Evolutionary conservation across 2,113 vertebrate genomes (phyloP).

Genomic region (Chaenocephalus aceratus): DNA sequence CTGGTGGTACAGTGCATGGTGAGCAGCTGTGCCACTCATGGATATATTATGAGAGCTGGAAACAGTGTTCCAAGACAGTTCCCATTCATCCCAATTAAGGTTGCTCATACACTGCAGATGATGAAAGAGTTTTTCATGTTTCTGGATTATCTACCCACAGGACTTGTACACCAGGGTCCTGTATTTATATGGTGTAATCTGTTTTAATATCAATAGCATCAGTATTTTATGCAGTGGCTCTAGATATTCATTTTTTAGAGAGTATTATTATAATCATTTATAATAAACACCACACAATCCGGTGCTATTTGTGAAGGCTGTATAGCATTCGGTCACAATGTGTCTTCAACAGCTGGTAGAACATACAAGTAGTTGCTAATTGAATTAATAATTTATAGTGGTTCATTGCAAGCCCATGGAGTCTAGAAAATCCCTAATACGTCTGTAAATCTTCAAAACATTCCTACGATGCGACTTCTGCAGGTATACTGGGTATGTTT

Average conservation of each 20-base stretch:
- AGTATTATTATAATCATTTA: neutral
- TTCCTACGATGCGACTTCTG: neutral
- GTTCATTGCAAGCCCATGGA: neutral
- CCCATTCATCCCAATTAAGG: slow-evolving; percentile 35
- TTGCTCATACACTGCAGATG: slow-evolving; percentile 10
- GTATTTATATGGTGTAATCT: neutral
- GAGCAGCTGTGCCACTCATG: slow-evolving; percentile 37
- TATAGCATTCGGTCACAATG: neutral
- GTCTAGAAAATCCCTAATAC: slow-evolving; percentile 3
- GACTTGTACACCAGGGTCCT: neutral
- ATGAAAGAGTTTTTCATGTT: slow-evolving; percentile 24
- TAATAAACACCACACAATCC: neutral
- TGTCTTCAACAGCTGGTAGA: slow-evolving; percentile 6
- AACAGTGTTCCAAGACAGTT: slow-evolving; percentile 9
- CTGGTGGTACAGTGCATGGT: neutral
- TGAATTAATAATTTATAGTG: neutral
- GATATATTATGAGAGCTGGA: slow-evolving; percentile 40
- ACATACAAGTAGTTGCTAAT: neutral
- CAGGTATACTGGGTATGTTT: neutral
- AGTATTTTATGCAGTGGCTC: neutral
- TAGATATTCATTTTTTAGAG: slow-evolving; percentile 12
- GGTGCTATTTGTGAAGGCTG: neutral
- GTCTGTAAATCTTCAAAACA: neutral
- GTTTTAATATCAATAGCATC: neutral
- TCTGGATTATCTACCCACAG: slow-evolving; percentile 12